These are phyloP conservation scores for Onchidella celtica DNA, from an alignment of 2,888 invertebrate species.

Conservation along the genomic window DNA sequence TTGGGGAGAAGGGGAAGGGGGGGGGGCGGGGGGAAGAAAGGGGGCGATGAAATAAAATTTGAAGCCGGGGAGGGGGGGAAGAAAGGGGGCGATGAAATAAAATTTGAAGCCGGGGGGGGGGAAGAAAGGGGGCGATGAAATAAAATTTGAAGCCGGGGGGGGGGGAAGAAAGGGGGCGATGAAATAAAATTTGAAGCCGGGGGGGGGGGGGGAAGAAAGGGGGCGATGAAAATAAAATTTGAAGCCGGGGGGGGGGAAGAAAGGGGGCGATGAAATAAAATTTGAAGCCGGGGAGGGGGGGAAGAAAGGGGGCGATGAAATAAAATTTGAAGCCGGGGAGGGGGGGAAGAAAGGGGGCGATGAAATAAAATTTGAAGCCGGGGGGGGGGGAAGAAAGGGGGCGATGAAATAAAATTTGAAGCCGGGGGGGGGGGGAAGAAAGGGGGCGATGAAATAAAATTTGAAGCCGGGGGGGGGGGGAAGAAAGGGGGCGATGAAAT, in stretches of 20 bases:
- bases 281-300: neutral
- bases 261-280: neutral
- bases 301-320: neutral
- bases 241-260: neutral
- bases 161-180: neutral
- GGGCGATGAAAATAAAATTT: slow-evolving; percentile 19
- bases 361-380: no score
- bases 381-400: neutral
- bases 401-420: no score
- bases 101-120: neutral
- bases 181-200: neutral
- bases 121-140: neutral
- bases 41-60: no score
- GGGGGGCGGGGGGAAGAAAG: neutral
- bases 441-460: neutral
- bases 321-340: neutral
- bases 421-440: neutral
- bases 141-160: no score
- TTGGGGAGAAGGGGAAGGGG: neutral
- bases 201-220: slow-evolving; percentile 3
- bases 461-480: neutral
- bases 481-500: neutral
- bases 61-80: neutral
- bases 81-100: neutral
- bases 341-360: neutral